Conservation (phyloP, 2,888 invertebrate species). For the Slavum lentiscoides region DNA sequence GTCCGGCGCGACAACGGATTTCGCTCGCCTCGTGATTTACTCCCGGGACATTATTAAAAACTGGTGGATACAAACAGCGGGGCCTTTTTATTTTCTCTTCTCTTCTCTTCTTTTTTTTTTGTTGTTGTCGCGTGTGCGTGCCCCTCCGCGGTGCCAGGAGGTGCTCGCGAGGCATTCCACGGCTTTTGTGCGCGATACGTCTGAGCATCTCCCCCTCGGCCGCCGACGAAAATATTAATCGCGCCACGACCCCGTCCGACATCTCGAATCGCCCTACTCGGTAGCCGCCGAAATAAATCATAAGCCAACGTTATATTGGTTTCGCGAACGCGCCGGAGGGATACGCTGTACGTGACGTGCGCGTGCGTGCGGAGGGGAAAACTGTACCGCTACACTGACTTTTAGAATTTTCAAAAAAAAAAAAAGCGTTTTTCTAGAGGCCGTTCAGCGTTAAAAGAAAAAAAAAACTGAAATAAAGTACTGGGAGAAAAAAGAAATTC, state of each 20-base stretch:
- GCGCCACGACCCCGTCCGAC: slow-evolving; percentile 2
- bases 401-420: no score
- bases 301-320: slow-evolving; percentile 52
- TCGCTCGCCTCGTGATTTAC: slow-evolving; percentile 44
- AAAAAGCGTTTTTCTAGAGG: slow-evolving; percentile 19
- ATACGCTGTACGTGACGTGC: not conserved
- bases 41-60: slow-evolving; percentile 52
- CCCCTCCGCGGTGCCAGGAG: no score
- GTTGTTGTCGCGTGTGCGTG: not conserved
- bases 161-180: not conserved
- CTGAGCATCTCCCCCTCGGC: no score
- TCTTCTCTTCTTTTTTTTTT: no score
- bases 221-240: not conserved
- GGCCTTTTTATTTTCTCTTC: not conserved
- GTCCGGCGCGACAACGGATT: slow-evolving; percentile 22
- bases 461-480: no score
- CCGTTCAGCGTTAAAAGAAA: no score
- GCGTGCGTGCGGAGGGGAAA: not conserved
- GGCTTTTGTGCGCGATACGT: slow-evolving; percentile 21
- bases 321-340: slow-evolving; percentile 27
- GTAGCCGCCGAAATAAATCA: slow-evolving; percentile 31
- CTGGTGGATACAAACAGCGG: slow-evolving; percentile 48
- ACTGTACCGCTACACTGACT: slow-evolving; percentile 1
- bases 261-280: slow-evolving; percentile 35
- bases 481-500: no score